Evolutionary conservation across 1,140 invertebrate species (phyloP), one percentile per base, ranked within the genome.

Genomic region (Neodiprion pinetum): DNA sequence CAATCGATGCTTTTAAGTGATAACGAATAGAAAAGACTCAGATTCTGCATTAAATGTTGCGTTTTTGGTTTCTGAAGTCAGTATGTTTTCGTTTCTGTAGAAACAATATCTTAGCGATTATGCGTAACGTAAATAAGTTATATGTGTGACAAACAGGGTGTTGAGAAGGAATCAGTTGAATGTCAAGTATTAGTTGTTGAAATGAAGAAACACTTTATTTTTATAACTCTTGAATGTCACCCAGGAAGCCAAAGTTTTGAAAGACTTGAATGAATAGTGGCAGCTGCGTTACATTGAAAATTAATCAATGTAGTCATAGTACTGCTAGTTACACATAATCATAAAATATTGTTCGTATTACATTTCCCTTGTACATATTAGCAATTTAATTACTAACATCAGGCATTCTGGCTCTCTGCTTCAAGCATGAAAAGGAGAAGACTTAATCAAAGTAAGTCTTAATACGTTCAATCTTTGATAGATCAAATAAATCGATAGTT

Each of bases 311-410:
- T 61, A 61, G 53, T 61, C n/a, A 40, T 40, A 7, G 11, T 61
- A 61, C 4, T 14, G n/a, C 53, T 4, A 71, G 48, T 21, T 80
- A 76, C 80, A 78, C 66, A 79, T 83, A 80, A 83, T 77, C 76
- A 75, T 82, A 67, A 77, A 82, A 71, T 81, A 80, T 80, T 76
- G 78, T 76, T 80, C 77, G 75, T 83, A 78, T 77, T 79, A 78
- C 72, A 71, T 61, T 61, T 81, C 80, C 80, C 75, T 77, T 83
- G 83, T 85, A 85, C 80, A 85, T 85, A 85, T 82, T 84, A 83
- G 75, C 76, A 76, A 76, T 79, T 76, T 69, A 78, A 75, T 74
- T 70, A 48, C 72, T 78, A 40, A 40, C 69, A 70, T 79, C 75
- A 72, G 70, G 72, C 77, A 81, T 77, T 80, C 53, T 17, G n/a